These are phyloP conservation scores for Ctenicera cuprea DNA, from an alignment of 2,888 invertebrate genomes.

Conservation along the genomic window DNA sequence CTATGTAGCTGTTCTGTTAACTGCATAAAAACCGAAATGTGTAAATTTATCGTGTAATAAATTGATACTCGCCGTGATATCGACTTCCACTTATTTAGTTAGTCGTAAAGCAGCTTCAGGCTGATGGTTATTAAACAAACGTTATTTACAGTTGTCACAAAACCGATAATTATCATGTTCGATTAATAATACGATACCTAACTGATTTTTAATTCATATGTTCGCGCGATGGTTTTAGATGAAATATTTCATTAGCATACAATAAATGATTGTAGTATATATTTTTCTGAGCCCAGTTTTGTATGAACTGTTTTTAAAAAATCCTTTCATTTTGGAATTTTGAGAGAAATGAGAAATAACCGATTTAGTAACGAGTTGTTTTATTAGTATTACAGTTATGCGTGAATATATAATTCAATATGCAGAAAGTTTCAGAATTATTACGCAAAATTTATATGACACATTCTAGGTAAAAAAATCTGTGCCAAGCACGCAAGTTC, in stretches of 20 bases:
- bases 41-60: constrained; percentile 48
- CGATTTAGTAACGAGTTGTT: too few species aligned
- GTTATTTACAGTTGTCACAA: constrained; percentile 60
- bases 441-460: too few species aligned
- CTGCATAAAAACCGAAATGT: constrained; percentile 37
- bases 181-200: constrained; percentile 64
- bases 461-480: too few species aligned
- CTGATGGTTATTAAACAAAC: constrained; percentile 58
- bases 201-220: constrained; percentile 11
- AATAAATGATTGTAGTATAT: background rate
- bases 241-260: constrained; percentile 27
- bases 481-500: too few species aligned
- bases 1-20: constrained; percentile 9
- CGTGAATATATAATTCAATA: too few species aligned
- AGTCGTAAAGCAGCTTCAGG: constrained; percentile 54
- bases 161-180: constrained; percentile 67
- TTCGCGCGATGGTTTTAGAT: background rate
- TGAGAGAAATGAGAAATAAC: too few species aligned
- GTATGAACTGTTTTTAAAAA: too few species aligned
- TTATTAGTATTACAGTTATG: too few species aligned
- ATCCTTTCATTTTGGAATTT: too few species aligned
- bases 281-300: too few species aligned
- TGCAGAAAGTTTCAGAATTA: too few species aligned
- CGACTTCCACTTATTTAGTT: constrained; percentile 42
- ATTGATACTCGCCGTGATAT: constrained; percentile 46